A percentile compares a stretch with the other conserved stretches of the same genome.
These are phyloP conservation scores for Tragelaphus scriptus DNA, from an alignment of 2,113 vertebrate species.

Conservation along the genomic window DNA sequence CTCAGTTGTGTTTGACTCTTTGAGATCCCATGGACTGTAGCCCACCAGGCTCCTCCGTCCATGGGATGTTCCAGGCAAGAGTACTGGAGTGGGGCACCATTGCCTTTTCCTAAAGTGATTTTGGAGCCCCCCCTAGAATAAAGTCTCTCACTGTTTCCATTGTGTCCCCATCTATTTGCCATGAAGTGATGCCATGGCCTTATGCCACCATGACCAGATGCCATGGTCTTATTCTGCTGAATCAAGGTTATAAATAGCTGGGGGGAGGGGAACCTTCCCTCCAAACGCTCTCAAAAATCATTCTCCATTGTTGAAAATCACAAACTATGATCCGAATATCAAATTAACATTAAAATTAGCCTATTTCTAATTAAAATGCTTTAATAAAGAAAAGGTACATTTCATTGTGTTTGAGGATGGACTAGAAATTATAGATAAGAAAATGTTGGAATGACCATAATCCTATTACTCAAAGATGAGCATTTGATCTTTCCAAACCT, in stretches of 20 bases:
- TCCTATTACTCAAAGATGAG: background rate
- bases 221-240: background rate
- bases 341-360: background rate
- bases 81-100: too few relatives aligned
- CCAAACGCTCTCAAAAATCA: conserved; percentile 23
- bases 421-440: background rate
- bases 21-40: too few relatives aligned
- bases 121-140: too few relatives aligned
- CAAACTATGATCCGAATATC: background rate
- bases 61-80: too few relatives aligned
- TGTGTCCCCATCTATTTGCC: too few relatives aligned
- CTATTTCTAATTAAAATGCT: background rate
- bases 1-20: too few relatives aligned
- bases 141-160: too few relatives aligned
- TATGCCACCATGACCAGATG: too few relatives aligned
- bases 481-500: background rate
- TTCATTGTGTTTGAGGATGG: background rate
- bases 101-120: too few relatives aligned
- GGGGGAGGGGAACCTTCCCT: background rate
- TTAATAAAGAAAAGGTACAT: background rate
- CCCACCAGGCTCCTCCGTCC: too few relatives aligned
- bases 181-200: too few relatives aligned
- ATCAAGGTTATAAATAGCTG: background rate
- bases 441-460: background rate
- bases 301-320: conserved; percentile 11